Evolutionary conservation across 2,113 vertebrate genomes (phyloP).

Genomic region (Oryzias celebensis): DNA sequence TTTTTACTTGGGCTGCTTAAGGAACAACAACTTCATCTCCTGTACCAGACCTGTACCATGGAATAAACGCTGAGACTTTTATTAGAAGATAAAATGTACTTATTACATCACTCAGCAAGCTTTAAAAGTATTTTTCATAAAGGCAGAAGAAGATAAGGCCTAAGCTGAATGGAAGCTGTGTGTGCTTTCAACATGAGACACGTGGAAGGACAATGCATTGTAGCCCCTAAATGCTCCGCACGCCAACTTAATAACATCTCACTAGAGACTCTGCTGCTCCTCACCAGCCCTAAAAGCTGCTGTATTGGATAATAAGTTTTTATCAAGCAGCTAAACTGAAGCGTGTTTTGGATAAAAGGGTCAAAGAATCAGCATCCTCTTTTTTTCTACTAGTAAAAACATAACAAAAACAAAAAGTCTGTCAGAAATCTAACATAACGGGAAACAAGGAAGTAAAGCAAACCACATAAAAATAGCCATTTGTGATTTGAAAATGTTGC

Average conservation of each 20-base stretch:
- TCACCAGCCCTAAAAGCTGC: constrained; percentile 52
- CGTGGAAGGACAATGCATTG: constrained; percentile 36
- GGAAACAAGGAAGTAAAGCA: neutral
- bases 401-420: constrained; percentile 47
- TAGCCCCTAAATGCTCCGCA: constrained; percentile 44
- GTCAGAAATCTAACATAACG: constrained; percentile 36
- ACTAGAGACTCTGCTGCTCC: constrained; percentile 42
- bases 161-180: constrained; percentile 33
- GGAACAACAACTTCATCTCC: constrained; percentile 33
- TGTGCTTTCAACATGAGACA: constrained; percentile 46
- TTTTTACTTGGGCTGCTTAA: constrained; percentile 23
- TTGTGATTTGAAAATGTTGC: neutral
- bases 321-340: constrained; percentile 67
- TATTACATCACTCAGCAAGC: constrained; percentile 10
- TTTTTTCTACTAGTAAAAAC: constrained; percentile 47
- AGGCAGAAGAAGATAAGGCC: constrained; percentile 14
- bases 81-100: neutral
- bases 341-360: constrained; percentile 48
- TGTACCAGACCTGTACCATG: neutral
- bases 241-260: constrained; percentile 59
- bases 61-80: neutral
- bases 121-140: constrained; percentile 15
- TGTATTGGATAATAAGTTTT: constrained; percentile 74
- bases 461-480: neutral
- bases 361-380: constrained; percentile 57